Evolutionary conservation across 2,888 invertebrate genomes (phyloP), one percentile per base, ranked within the genome.

Genomic region (Nemapogon koenigi): DNA sequence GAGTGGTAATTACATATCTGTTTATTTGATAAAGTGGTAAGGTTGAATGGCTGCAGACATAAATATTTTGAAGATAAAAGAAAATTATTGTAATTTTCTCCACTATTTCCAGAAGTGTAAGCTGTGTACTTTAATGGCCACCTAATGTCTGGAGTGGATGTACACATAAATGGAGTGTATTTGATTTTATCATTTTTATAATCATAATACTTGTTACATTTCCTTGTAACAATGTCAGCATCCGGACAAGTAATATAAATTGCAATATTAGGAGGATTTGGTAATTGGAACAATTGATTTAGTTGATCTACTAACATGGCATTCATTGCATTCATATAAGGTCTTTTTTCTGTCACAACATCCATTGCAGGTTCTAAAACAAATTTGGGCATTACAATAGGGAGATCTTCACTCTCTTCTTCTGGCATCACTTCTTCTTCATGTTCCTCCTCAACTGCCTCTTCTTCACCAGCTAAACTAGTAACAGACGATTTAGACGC

Each of bases 201-300:
- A 50, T 72, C 64, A 14, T 61, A 46, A 47, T 53, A 72, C 46
- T 59, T 68, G 33, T 58, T 55, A 33, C 38, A 45, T 48, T 58
- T 66, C 52, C 67, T 79, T 11, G 60, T 60, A 16, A 81, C 48
- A n/a, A 80, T 63, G 50, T 85, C 85, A 36, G 54, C 55, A 43
- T 83, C 79, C 16, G 81, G 68, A 44, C 83, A 82, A 27, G 72
- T 70, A 1, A 84, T 51, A 49, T 84, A 81, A 46, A 87, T 73
- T 15, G 86, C 67, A 28, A 85, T 51, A 46, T 71, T 59, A n/a
- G 82, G 78, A 43, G 62, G 61, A 39, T 69, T 43, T 16, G 53
- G 43, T 46, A 71, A 59, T 38, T 54, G 49, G 25, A 72, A 64
- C 37, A 75, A n/a, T 37, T 58, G 51, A 38, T 60, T 42, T 25